These are phyloP conservation scores for Wiebesia pumilae DNA, from an alignment of 1,140 invertebrate genomes.

Conservation along the genomic window DNA sequence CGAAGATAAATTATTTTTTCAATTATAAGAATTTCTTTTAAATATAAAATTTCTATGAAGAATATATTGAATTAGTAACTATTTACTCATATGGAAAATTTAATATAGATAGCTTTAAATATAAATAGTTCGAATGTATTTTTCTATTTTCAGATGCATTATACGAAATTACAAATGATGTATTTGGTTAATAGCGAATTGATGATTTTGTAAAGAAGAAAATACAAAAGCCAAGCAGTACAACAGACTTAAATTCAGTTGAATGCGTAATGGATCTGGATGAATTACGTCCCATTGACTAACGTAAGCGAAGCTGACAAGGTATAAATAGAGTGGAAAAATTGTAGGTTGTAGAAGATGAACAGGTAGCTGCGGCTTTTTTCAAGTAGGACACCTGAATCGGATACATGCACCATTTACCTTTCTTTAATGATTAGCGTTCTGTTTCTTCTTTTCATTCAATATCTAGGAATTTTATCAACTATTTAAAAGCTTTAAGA, in stretches of 20 bases:
- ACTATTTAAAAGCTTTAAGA: background rate
- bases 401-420: constrained; percentile 72
- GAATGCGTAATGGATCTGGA: constrained; percentile 21
- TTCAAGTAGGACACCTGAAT: constrained; percentile 51
- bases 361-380: constrained; percentile 29
- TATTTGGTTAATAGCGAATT: background rate
- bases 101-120: too few relatives aligned
- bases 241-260: constrained; percentile 17
- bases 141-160: too few relatives aligned
- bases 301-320: background rate
- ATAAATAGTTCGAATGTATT: too few relatives aligned
- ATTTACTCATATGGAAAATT: too few relatives aligned
- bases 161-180: too few relatives aligned
- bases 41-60: too few relatives aligned
- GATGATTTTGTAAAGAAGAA: background rate
- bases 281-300: constrained; percentile 10
- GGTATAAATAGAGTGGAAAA: constrained; percentile 10
- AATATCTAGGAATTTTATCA: background rate
- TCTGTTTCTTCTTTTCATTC: background rate
- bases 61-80: too few relatives aligned
- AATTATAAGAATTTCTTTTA: too few relatives aligned
- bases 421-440: constrained; percentile 57
- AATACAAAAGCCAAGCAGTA: constrained; percentile 1
- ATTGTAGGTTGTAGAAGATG: background rate
- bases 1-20: too few relatives aligned